Evolutionary conservation across 2,888 invertebrate genomes (phyloP).

Genomic region (Eledone cirrhosa): DNA sequence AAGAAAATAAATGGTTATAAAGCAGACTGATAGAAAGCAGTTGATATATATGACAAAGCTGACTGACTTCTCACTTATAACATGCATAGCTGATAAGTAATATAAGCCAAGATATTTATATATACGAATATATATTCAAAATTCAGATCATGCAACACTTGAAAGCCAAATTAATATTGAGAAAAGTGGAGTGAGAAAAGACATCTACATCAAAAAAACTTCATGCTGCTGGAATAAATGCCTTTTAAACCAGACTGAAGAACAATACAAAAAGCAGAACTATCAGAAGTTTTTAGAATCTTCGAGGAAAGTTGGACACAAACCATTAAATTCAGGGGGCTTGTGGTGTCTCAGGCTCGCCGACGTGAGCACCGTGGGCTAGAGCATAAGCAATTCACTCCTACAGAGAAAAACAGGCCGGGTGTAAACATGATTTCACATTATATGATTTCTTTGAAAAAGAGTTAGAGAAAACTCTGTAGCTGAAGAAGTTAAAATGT

Average conservation of each 20-base stretch:
- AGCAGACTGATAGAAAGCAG: slow-evolving; percentile 18
- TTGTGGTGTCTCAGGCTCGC: slow-evolving; percentile 27
- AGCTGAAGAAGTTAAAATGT: not conserved
- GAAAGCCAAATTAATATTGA: slow-evolving; percentile 7
- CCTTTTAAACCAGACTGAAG: slow-evolving; percentile 24
- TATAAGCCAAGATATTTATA: no score
- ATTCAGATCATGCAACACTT: slow-evolving; percentile 19
- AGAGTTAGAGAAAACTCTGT: slow-evolving; percentile 8
- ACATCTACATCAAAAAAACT: slow-evolving; percentile 25
- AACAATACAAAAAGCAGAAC: slow-evolving; percentile 27
- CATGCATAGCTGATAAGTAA: no score
- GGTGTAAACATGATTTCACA: slow-evolving; percentile 26
- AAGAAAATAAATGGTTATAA: not conserved
- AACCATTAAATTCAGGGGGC: slow-evolving; percentile 26
- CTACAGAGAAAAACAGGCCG: slow-evolving; percentile 23
- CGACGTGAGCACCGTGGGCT: slow-evolving; percentile 28
- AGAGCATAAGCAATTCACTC: slow-evolving; percentile 28
- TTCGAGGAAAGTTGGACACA: slow-evolving; percentile 26
- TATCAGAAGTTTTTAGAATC: slow-evolving; percentile 25
- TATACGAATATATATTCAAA: no score
- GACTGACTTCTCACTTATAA: not conserved
- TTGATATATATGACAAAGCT: slow-evolving; percentile 7
- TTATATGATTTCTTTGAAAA: not conserved
- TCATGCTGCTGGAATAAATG: slow-evolving; percentile 21
- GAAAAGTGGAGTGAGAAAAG: not conserved